phyloP scores from a whole-genome alignment of 1,140 invertebrate species.

The Conopomorpha cramerella region DNA sequence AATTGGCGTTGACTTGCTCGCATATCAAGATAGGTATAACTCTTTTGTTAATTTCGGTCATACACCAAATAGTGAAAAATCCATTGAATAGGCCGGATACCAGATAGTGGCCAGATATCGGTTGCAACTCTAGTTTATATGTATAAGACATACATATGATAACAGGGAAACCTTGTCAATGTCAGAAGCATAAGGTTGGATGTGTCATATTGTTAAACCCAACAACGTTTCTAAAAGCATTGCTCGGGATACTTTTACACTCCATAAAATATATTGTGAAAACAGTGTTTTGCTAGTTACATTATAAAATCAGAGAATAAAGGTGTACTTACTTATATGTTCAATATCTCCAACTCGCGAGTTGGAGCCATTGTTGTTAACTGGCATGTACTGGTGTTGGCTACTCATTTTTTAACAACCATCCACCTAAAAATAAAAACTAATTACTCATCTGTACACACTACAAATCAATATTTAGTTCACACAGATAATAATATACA shows the following conservation, averaged over 20 bases:
- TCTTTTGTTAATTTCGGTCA: too few relatives aligned
- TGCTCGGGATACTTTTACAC: neutral
- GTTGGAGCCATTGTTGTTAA: slow-evolving; percentile 27
- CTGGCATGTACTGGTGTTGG: slow-evolving; percentile 56
- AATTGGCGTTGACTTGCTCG: too few relatives aligned
- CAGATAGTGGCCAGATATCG: too few relatives aligned
- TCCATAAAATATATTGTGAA: neutral
- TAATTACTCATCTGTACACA: neutral
- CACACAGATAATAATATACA: too few relatives aligned
- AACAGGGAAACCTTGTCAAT: neutral
- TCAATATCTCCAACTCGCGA: slow-evolving; percentile 60
- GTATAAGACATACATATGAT: neutral
- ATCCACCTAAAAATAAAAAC: slow-evolving; percentile 8
- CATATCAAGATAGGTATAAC: too few relatives aligned
- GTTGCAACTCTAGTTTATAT: too few relatives aligned
- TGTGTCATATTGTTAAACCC: too few relatives aligned
- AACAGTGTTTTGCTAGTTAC: neutral
- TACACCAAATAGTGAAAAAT: too few relatives aligned
- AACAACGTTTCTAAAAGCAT: slow-evolving; percentile 2
- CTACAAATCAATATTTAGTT: too few relatives aligned
- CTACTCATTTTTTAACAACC: slow-evolving; percentile 50
- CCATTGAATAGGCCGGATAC: too few relatives aligned
- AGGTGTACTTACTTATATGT: slow-evolving; percentile 49
- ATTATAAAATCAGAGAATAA: neutral
- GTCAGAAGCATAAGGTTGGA: slow-evolving; percentile 12